Base-by-base conservation (phyloP, 1,140 invertebrate species). In the Macrostomum lignano region DNA sequence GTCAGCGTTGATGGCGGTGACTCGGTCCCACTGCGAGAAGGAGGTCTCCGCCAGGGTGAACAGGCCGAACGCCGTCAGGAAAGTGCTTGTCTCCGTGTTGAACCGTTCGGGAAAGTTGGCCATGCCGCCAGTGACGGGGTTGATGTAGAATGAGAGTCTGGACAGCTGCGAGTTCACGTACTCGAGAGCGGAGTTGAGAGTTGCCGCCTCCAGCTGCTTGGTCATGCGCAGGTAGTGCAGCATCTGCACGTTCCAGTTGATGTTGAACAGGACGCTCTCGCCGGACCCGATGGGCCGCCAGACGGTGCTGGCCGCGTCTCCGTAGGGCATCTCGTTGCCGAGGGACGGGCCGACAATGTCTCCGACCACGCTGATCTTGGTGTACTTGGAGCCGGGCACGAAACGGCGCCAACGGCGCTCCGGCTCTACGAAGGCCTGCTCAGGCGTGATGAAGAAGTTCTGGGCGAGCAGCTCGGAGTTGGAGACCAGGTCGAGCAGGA, bases 281-380 rank as follows among this genome's bases (percentile, higher is more conserved):
- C 69, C 78, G 4, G 72, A 74, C 46, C 81, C 78, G 60, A 68
- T 55, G 7, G 60, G 54, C 23, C 43, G 40, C 11, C 40, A 38
- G 35, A 58, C 36, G 14, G 47, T 38, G 29, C 47, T 48, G 32
- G 49, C 46, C 11, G 50, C 26, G 14, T 14, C 44, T 25, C 43
- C 46, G 21, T 50, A 38, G 28, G 44, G 46, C 1, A 47, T 40
- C 20, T 45, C 33, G 13, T 24, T 9, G 10, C 21, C 33, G 36
- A 91, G 88, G 13, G 79, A 73, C 1, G 81, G 76, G 1, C 79
- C 81, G 0, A 91, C 77, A 0, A 91, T 77, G 55, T 91, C 82
- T 9, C 84, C n/a, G 7, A 86, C 74, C 1, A 91, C 54, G 2
- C 73, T 73, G n/a, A 91, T 64, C 7, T 65, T 64, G 6, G 77